Base-by-base conservation (phyloP, 2,113 vertebrate species). In the Datnioides undecimradiatus region DNA sequence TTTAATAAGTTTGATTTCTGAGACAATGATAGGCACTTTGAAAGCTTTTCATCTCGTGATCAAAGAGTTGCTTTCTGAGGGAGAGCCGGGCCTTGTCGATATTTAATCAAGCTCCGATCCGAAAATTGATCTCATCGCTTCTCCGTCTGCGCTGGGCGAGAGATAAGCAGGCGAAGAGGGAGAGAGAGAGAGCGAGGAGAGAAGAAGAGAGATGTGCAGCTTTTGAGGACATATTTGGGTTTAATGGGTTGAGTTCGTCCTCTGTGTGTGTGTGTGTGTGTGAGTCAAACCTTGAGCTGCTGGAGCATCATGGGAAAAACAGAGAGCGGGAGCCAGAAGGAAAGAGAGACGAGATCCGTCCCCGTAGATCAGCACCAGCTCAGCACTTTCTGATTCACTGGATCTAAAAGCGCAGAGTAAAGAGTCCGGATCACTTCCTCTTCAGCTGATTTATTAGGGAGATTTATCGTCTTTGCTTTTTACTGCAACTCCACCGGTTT, bases 41-140 rank as follows among this genome's bases (percentile, higher is more conserved):
- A 87, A 76, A 70, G 66, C 71, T 65, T 85, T 87, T 91, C 81
- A 83, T 84, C 86, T 79, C 0, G 0, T 40, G 68, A 84, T 88
- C 86, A 90, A 81, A 87, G 86, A 52, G 70, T 23, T 65, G 49
- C 79, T 78, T 82, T 88, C 76, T 59, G 64, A 80, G 41, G 55
- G 57, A 45, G 76, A 80, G 25, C 31, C 6, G 8, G n/a, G 38
- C 60, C 57, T 8, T 72, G 89, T 91, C 91, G 86, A 91, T 91
- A 92, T 86, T 86, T 88, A 87, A 92, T 91, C 91, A 91, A 63
- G 80, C 69, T 70, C 76, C 34, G 82, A 87, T 90, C 84, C 66
- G 6, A 74, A 67, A 76, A 92, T 91, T 86, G 89, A 92, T 91
- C 83, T 80, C 70, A 80, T 83, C 74, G n/a, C n/a, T 87, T 52